Evolutionary conservation across 2,888 invertebrate species (phyloP).

Genomic region (Mesorhabditis spiculigera): DNA sequence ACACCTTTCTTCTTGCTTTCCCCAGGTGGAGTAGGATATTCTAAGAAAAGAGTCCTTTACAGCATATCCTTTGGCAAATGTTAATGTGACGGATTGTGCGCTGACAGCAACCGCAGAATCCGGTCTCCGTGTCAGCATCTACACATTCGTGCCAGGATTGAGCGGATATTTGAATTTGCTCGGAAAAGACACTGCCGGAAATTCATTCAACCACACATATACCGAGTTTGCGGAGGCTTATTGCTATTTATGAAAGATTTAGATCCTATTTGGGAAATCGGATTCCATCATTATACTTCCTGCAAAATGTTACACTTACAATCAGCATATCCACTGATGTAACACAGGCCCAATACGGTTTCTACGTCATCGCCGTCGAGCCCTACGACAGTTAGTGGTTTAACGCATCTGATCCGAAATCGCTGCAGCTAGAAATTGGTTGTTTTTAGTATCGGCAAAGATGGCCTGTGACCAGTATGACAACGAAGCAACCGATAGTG

Average conservation of each 20-base stretch:
- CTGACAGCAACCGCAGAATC: neutral
- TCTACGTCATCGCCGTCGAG: neutral
- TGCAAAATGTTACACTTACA: neutral
- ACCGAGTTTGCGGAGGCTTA: too few relatives aligned
- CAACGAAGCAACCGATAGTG: neutral
- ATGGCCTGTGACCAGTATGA: neutral
- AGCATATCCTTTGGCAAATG: neutral
- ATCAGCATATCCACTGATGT: neutral
- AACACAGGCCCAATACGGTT: neutral
- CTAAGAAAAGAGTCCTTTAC: too few relatives aligned
- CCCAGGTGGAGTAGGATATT: too few relatives aligned
- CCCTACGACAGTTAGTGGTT: neutral
- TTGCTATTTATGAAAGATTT: too few relatives aligned
- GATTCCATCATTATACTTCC: neutral
- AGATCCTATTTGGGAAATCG: neutral
- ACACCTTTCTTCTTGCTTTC: neutral
- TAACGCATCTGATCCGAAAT: too few relatives aligned
- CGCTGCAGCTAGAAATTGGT: too few relatives aligned
- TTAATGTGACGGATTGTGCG: neutral
- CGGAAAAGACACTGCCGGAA: neutral
- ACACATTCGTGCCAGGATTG: neutral
- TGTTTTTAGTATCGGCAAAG: neutral
- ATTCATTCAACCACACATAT: too few relatives aligned
- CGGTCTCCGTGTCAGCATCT: neutral
- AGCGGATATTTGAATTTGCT: neutral